A percentile compares a stretch with the other conserved stretches of the same genome.
These are phyloP conservation scores for Drosophila pallidifrons DNA, from an alignment of 1,140 invertebrate genomes.

Conservation along the genomic window DNA sequence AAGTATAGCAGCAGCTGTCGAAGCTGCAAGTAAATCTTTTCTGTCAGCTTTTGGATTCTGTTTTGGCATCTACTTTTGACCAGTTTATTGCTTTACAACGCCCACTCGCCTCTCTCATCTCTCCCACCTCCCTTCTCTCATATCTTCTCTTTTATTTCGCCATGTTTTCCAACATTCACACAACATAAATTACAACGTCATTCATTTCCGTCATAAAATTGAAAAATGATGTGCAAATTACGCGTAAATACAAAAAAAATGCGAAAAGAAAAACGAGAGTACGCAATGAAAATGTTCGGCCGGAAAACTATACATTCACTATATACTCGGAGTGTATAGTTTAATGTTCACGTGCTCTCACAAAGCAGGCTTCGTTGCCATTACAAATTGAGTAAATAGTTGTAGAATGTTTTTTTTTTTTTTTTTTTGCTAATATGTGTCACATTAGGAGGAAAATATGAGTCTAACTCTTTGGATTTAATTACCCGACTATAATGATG, in stretches of 20 bases:
- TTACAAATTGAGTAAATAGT: not conserved
- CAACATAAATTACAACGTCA: slow-evolving; percentile 77
- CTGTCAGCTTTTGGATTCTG: slow-evolving; percentile 47
- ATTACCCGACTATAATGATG: too few species aligned
- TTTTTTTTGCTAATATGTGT: too few species aligned
- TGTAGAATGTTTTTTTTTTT: too few species aligned
- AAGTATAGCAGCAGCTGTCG: slow-evolving; percentile 1
- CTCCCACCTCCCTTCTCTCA: not conserved
- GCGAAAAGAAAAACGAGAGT: slow-evolving; percentile 33
- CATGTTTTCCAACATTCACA: too few species aligned
- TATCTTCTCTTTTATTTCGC: not conserved
- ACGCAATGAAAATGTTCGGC: slow-evolving; percentile 61
- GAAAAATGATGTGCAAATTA: slow-evolving; percentile 83
- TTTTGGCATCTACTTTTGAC: slow-evolving; percentile 51
- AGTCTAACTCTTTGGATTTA: too few species aligned
- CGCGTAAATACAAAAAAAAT: slow-evolving; percentile 73
- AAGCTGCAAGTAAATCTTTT: slow-evolving; percentile 67
- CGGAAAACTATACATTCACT: slow-evolving; percentile 52
- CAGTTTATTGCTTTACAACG: slow-evolving; percentile 44
- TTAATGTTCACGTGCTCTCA: slow-evolving; percentile 8
- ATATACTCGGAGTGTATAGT: not conserved
- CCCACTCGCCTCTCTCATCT: not conserved
- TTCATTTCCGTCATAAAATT: slow-evolving; percentile 82
- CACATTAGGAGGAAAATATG: not conserved
- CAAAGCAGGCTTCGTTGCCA: slow-evolving; percentile 2